A percentile compares a stretch with the other conserved stretches of the same genome.
Evolutionary conservation across 1,140 invertebrate species (phyloP).

Genomic region (Phenacoccus solenopsis): DNA sequence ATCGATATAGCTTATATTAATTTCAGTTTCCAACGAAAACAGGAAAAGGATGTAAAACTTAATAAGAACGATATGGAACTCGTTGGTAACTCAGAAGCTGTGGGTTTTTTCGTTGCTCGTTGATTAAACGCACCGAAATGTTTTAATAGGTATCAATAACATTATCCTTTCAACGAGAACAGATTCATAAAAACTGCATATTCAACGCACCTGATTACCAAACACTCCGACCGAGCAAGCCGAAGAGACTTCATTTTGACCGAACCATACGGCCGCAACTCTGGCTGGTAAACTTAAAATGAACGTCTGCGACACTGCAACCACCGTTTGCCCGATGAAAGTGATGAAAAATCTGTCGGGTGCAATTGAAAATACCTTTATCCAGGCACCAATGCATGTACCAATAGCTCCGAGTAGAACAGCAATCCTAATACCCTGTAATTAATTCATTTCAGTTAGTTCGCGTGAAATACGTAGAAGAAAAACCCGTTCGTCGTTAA

Average conservation of each 20-base stretch:
- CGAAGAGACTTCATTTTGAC: conserved; percentile 83
- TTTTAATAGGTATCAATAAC: too few species aligned
- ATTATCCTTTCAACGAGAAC: too few species aligned
- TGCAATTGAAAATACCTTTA: conserved; percentile 75
- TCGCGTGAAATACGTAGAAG: neutral
- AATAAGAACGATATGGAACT: neutral
- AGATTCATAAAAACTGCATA: neutral
- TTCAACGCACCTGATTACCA: conserved; percentile 80
- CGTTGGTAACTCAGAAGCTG: too few species aligned
- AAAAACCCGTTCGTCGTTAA: neutral
- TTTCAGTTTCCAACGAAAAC: neutral
- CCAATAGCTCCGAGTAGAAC: conserved; percentile 74
- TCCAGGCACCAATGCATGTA: conserved; percentile 81
- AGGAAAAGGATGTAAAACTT: too few species aligned
- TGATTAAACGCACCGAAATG: neutral
- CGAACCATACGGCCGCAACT: conserved; percentile 95
- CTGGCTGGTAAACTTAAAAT: conserved; percentile 85
- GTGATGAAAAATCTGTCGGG: conserved; percentile 71
- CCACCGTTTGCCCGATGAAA: conserved; percentile 78
- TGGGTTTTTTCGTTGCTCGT: neutral
- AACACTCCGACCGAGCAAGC: conserved; percentile 97
- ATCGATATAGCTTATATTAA: neutral
- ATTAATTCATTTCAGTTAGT: conserved; percentile 22
- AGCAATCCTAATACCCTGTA: conserved; percentile 69
- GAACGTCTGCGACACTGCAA: conserved; percentile 74